These are phyloP conservation scores for Apotomis capreana DNA, from an alignment of 2,888 invertebrate species.

Conservation along the genomic window DNA sequence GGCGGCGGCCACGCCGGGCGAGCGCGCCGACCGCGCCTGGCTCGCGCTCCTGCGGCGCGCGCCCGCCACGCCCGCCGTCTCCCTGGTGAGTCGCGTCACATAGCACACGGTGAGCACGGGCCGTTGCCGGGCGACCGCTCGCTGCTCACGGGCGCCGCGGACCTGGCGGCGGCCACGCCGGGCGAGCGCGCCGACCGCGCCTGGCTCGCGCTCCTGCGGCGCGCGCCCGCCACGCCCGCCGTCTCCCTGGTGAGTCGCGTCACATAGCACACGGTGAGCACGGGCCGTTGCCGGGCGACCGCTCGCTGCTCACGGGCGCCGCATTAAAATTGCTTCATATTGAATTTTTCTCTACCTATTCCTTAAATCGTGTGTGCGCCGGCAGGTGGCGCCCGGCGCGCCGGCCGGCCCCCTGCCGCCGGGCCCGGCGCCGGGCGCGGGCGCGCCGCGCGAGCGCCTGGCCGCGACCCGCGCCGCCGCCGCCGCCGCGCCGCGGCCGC, in stretches of 20 bases:
- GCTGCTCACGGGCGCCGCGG: slow-evolving; percentile 58
- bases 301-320: too few species aligned
- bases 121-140: slow-evolving; percentile 51
- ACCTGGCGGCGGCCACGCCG: slow-evolving; percentile 55
- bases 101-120: too few species aligned
- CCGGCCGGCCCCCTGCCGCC: slow-evolving; percentile 40
- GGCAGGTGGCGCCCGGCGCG: not conserved
- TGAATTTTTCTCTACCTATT: too few species aligned
- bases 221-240: slow-evolving; percentile 50
- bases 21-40: slow-evolving; percentile 70
- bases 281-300: slow-evolving; percentile 51
- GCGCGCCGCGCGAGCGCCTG: slow-evolving; percentile 39
- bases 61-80: slow-evolving; percentile 48
- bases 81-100: slow-evolving; percentile 52
- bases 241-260: slow-evolving; percentile 52
- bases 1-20: slow-evolving; percentile 56
- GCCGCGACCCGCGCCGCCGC: slow-evolving; percentile 41
- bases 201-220: slow-evolving; percentile 61
- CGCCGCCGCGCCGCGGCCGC: slow-evolving; percentile 53
- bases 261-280: too few species aligned
- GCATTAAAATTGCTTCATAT: too few species aligned
- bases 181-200: slow-evolving; percentile 69
- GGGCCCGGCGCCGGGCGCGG: slow-evolving; percentile 43
- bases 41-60: slow-evolving; percentile 55
- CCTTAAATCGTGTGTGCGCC: too few species aligned